Evolutionary conservation across 1,140 invertebrate genomes (phyloP).

Genomic region (Geopemphigus sp.): DNA sequence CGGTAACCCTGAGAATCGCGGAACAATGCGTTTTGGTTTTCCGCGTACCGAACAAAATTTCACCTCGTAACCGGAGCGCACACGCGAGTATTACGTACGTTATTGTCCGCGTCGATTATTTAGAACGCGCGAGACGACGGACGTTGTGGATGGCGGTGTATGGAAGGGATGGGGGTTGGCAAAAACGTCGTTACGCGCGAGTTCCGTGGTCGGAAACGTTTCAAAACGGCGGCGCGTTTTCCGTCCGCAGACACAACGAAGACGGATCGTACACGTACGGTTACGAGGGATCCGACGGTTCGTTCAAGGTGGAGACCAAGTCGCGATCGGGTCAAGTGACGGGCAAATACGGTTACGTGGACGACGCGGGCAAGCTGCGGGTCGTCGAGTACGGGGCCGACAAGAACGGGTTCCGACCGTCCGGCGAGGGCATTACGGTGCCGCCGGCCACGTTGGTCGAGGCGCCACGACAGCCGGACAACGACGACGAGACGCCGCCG

Average conservation of each 20-base stretch:
- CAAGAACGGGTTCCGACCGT: slow-evolving; percentile 80
- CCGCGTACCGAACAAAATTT: too few species aligned
- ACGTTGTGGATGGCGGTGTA: too few species aligned
- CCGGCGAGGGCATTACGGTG: slow-evolving; percentile 80
- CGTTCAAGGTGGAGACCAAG: slow-evolving; percentile 84
- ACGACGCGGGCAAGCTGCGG: slow-evolving; percentile 74
- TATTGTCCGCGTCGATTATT: too few species aligned
- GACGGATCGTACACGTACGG: slow-evolving; percentile 85
- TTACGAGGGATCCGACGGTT: slow-evolving; percentile 79
- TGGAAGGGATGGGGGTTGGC: too few species aligned
- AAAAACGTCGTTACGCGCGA: too few species aligned
- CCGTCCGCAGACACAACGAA: slow-evolving; percentile 70
- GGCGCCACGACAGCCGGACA: too few species aligned
- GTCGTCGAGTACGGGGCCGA: slow-evolving; percentile 86
- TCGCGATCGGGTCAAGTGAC: slow-evolving; percentile 73
- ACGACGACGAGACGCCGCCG: neutral
- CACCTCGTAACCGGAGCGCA: too few species aligned
- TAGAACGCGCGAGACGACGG: too few species aligned
- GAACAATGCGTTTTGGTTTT: neutral
- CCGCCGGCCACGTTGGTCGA: slow-evolving; percentile 73
- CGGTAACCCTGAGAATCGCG: slow-evolving; percentile 7
- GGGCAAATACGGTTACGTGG: slow-evolving; percentile 84
- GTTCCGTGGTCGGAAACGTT: too few species aligned
- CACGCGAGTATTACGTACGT: too few species aligned
- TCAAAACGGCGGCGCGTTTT: too few species aligned